Evolutionary conservation across 1,140 invertebrate species (phyloP), one percentile per base, ranked within the genome.

Genomic region (Eufriesea mexicana): DNA sequence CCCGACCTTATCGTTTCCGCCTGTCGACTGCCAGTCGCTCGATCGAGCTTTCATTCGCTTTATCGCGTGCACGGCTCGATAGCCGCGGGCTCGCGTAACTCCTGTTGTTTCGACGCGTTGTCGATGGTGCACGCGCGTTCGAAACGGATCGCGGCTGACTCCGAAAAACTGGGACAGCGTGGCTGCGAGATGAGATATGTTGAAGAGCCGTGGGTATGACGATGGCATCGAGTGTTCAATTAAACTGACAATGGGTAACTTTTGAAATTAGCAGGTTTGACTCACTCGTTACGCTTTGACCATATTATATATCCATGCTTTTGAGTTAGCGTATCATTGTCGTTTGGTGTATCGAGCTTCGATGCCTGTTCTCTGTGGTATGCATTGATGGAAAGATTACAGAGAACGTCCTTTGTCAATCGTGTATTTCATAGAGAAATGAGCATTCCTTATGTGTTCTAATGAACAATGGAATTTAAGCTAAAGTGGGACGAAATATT

Each of bases 221-320:
- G 75, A 51, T 76, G 54, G 64, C 28, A 75, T 61, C 54, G 54
- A 79, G 54, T 49, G 49, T 81, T 83, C 84, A 68, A 87, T 87
- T 86, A 86, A 59, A 18, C 80, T 57, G 75, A 76, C 71, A 68
- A 67, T 84, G 54, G 62, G 45, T 54, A 71, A 75, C 70, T 83
- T 72, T 72, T 55, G 62, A 66, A 79, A 74, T 67, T 49, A 35
- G 18, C 18, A 49, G 51, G 49, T 49, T 47, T 49, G 23, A 47
- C 59, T 55, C 16, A 61, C 79, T 71, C 20, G 72, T 67, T 72
- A 72, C 25, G 70, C 68, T 76, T 76, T 64, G 61, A 55, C 35
- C 85, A 59, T 64, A 20, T 68, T 61, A 35, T 35, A 35, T 35
- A 57, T 6, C 70, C 49, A 57, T 66, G 16, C 47, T 28, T 62